Base-by-base conservation (phyloP, 2,797 vertebrate species). In the Dermochelys coriacea region DNA sequence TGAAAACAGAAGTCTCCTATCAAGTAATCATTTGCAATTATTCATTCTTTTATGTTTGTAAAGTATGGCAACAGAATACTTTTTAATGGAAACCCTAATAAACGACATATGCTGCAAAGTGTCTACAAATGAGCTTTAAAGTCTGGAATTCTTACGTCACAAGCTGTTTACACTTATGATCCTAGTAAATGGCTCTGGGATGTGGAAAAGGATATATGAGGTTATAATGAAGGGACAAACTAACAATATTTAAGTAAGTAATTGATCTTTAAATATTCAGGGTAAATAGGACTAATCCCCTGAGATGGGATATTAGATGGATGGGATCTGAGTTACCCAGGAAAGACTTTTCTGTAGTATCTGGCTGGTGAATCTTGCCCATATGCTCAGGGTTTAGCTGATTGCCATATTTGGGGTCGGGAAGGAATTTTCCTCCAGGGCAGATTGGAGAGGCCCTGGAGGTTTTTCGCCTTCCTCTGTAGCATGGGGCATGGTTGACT, bases 21-120 rank as follows among this genome's bases (percentile, higher is more conserved):
- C 97, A 97, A 96, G 93, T 87, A 94, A 93, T 87, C 57, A 91
- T 98, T 98, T 97, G 96, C 97, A 98, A 98, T 97, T 97, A 97
- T 98, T 98, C 97, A 96, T 93, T 97, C 84, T 98, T 98, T 98
- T 97, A 97, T 96, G 93, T 91, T 93, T 97, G 95, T 93, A 94
- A 97, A 97, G 89, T 96, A 97, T 97, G 95, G 97, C 94, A 98
- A 97, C 86, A 85, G 94, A 96, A 97, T 97, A 89, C 91, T 95
- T 98, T 71, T 98, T 98, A 97, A 97, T 96, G 91, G 96, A 97
- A 98, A 90, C 84, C 86, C 93, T 97, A 96, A 97, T 96, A 98
- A 97, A 94, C 0, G 12, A 93, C 97, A 97, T 95, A 97, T 97
- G 97, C 94, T 97, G 92, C 59, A 1, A 97, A 95, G 97, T 96